These are phyloP conservation scores for Drosophila jambulina DNA, from an alignment of 1,140 invertebrate species.

Conservation along the genomic window DNA sequence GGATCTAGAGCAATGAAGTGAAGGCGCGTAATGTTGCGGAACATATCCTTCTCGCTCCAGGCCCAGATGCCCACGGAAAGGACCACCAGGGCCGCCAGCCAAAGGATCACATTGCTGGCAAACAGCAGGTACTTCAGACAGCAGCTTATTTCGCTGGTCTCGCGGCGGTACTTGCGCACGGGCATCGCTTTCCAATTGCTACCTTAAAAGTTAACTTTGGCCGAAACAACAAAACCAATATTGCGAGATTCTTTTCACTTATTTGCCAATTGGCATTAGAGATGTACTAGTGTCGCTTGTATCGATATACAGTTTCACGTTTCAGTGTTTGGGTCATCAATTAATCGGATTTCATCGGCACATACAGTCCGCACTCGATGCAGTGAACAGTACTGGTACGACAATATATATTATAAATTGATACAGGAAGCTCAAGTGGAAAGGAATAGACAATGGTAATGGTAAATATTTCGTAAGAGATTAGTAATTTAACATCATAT, in stretches of 20 bases:
- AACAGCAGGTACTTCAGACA: conserved; percentile 99
- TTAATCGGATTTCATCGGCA: background rate
- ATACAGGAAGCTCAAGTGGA: background rate
- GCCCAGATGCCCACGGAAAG: conserved; percentile 97
- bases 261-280: conserved; percentile 21
- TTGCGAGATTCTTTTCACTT: conserved; percentile 23
- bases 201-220: conserved; percentile 42
- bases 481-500: too few relatives aligned
- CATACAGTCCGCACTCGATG: background rate
- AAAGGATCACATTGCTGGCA: conserved; percentile 98
- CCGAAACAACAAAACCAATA: conserved; percentile 34
- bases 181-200: conserved; percentile 64
- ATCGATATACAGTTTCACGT: conserved; percentile 4
- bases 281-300: background rate
- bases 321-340: background rate
- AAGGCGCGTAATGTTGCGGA: conserved; percentile 95
- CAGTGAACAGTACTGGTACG: background rate
- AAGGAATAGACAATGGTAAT: background rate
- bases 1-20: conserved; percentile 97
- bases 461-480: too few relatives aligned
- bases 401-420: background rate
- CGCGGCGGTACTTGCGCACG: conserved; percentile 91
- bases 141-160: conserved; percentile 97
- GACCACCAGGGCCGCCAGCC: conserved; percentile 94
- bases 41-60: conserved; percentile 98